Percentiles rank a stretch among this genome's conserved stretches.
Conservation (phyloP, 2,113 vertebrate species). For the Pterocles gutturalis region DNA sequence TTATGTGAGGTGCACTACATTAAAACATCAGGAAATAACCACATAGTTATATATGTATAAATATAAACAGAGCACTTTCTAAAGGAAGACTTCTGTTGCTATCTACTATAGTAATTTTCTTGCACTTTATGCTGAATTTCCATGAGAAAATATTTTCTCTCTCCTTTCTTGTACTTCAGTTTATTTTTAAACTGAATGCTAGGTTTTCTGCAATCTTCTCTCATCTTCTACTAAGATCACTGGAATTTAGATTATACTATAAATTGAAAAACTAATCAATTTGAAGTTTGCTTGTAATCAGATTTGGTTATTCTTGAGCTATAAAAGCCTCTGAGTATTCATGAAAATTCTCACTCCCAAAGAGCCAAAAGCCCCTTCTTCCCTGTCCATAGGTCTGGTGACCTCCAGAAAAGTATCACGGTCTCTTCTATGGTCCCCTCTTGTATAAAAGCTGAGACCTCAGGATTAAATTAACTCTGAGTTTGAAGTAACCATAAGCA, state of each 20-base stretch:
- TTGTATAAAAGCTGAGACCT: neutral
- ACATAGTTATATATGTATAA: neutral
- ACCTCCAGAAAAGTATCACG: neutral
- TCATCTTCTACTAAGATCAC: neutral
- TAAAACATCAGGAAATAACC: neutral
- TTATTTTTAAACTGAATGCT: neutral
- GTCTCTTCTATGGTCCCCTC: neutral
- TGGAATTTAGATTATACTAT: neutral
- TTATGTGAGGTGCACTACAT: neutral
- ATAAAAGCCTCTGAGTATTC: neutral
- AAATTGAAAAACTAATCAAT: neutral
- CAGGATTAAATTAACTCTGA: neutral
- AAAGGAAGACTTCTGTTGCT: neutral
- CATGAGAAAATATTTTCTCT: neutral
- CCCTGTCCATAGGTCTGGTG: neutral
- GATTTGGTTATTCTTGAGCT: neutral
- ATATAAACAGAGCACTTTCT: neutral
- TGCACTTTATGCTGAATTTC: neutral
- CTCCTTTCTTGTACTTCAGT: neutral
- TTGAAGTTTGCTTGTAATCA: neutral
- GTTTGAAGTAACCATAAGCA: neutral
- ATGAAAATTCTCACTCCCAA: neutral
- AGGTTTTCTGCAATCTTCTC: neutral
- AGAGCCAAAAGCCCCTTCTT: neutral
- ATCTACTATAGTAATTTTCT: neutral